Percentiles rank a stretch among this genome's conserved stretches.
Conservation (phyloP, 2,113 vertebrate species). For the Gambusia affinis region DNA sequence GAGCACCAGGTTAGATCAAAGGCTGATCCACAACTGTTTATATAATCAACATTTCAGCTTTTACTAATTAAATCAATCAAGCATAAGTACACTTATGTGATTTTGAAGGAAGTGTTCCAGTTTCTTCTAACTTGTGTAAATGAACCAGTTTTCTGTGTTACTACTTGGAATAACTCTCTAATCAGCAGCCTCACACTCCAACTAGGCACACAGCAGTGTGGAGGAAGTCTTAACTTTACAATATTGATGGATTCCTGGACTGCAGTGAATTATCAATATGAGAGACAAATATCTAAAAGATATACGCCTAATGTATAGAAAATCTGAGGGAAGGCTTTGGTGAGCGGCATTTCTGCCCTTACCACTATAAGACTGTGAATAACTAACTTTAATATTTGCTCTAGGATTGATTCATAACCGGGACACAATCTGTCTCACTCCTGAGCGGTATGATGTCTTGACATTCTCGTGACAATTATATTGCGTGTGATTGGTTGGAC, state of each 20-base stretch:
- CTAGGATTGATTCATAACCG: no score
- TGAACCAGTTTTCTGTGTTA: neutral
- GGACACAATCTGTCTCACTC: no score
- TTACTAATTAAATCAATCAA: slow-evolving; percentile 18
- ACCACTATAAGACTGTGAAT: no score
- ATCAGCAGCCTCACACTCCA: neutral
- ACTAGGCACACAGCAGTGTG: neutral
- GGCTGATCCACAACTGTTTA: slow-evolving; percentile 2
- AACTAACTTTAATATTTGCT: no score
- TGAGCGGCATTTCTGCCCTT: no score
- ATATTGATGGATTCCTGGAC: neutral
- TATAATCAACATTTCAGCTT: slow-evolving; percentile 1
- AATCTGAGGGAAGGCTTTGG: no score
- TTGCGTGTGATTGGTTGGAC: no score
- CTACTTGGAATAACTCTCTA: slow-evolving; percentile 7
- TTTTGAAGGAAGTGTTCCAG: neutral
- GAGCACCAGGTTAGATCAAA: slow-evolving; percentile 30
- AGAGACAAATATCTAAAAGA: no score
- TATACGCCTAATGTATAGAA: no score
- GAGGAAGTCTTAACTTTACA: neutral
- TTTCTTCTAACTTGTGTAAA: slow-evolving; percentile 21
- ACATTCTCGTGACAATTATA: no score
- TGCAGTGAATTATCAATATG: no score
- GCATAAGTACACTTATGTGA: neutral
- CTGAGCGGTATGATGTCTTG: no score